Evolutionary conservation across 2,113 vertebrate genomes (phyloP), one percentile per base, ranked within the genome.

Genomic region (Thamnaconus septentrionalis): DNA sequence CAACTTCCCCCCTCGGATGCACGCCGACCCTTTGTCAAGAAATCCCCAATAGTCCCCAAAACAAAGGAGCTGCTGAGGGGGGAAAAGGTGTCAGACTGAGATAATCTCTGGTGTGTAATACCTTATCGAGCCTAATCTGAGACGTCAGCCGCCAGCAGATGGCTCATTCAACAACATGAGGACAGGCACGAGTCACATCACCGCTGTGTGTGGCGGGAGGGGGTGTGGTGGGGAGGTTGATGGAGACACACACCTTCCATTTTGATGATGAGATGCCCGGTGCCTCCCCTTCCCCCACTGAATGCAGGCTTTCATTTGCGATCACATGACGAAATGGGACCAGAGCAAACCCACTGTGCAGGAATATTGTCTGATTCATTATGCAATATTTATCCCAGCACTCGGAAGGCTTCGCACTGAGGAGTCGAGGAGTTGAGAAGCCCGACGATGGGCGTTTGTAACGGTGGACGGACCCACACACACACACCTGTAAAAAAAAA

Each of bases 21-120:
- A 7, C 8, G 10, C 2, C 7, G 3, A 61, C 63, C 57, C 56
- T 75, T 73, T 55, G 52, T 76, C 57, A 39, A 45, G 59, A 10
- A 59, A 68, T 63, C 11, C 31, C 43, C 56, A 61, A 57, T 52
- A 56, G 18, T 56, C 54, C 40, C 57, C 11, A 82, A 72, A 84
- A 85, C 70, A 84, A 82, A 74, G 69, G 65, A 10, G 11, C 49
- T 60, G 59, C 50, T 50, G 59, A 69, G 56, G 63, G 62, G 59
- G 59, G 46, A 56, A 59, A 66, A 63, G 63, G 61, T 64, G 64
- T 76, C 65, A 69, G 69, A 53, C 70, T 44, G 45, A 64, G 12
- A 81, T 85, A 60, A 88, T 84, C 78, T 66, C 55, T 6, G 18
- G 5, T 12, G 50, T 57, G 71, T 79, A 84, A 81, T 74, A 53